Percentiles rank a stretch among this genome's conserved stretches.
Evolutionary conservation across 2,797 vertebrate species (phyloP).

Genomic region (Coendou prehensilis): DNA sequence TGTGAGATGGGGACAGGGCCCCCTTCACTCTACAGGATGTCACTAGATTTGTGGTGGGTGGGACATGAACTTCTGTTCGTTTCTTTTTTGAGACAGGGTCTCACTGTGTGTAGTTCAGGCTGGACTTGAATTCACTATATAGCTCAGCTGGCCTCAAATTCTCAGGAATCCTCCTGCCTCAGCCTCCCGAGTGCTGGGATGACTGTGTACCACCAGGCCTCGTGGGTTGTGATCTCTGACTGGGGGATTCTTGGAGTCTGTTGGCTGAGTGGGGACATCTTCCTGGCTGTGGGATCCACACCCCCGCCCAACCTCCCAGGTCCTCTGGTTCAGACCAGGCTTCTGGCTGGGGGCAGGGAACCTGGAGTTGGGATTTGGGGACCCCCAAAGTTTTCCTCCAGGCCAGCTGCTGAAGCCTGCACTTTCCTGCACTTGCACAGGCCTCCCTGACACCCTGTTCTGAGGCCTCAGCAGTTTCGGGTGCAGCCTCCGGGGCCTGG

Average conservation of each 20-base stretch:
- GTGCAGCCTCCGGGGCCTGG: not conserved
- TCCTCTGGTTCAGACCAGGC: not conserved
- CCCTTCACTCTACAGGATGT: not conserved
- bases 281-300: fast-evolving
- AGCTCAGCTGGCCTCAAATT: not conserved
- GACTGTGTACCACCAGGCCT: not conserved
- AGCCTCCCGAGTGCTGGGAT: not conserved
- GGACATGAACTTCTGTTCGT: not conserved
- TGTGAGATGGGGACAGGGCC: not conserved
- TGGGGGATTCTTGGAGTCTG: not conserved
- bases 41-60: not conserved
- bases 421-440: fast-evolving
- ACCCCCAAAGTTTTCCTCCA: not conserved
- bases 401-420: not conserved
- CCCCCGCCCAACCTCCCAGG: not conserved
- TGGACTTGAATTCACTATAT: not conserved
- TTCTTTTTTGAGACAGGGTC: not conserved
- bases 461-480: conserved; percentile 13
- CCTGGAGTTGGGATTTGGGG: not conserved
- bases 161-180: not conserved
- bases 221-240: not conserved
- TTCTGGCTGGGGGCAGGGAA: not conserved
- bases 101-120: not conserved
- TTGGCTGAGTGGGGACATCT: not conserved
- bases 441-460: not conserved